These are phyloP conservation scores for Pogonophryne albipinna DNA, from an alignment of 2,797 vertebrate species.

Conservation along the genomic window DNA sequence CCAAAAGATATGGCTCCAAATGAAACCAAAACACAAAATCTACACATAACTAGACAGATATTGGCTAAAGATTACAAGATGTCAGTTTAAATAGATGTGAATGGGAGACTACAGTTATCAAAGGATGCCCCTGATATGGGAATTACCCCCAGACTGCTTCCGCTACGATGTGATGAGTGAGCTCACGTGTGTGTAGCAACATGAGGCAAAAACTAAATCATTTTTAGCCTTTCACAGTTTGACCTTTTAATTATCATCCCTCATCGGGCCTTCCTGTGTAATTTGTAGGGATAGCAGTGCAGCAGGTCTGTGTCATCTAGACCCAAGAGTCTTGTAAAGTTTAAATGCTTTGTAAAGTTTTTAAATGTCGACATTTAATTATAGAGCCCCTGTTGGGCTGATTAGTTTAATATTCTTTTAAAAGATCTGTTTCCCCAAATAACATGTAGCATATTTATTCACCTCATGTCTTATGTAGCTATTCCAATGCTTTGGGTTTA, in stretches of 20 bases:
- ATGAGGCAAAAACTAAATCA: neutral
- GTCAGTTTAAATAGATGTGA: slow-evolving; percentile 16
- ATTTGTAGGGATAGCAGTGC: slow-evolving; percentile 35
- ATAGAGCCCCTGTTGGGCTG: slow-evolving; percentile 3
- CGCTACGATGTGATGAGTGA: neutral
- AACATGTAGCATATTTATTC: neutral
- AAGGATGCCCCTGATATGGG: neutral
- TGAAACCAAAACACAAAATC: slow-evolving; percentile 13
- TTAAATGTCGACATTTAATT: slow-evolving; percentile 64
- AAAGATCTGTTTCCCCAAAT: slow-evolving; percentile 14
- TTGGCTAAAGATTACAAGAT: slow-evolving; percentile 28
- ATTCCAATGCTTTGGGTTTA: neutral
- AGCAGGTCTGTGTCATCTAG: slow-evolving; percentile 33
- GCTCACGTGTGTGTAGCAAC: neutral
- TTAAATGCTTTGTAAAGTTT: slow-evolving; percentile 26
- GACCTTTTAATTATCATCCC: slow-evolving; percentile 69
- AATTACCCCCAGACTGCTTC: slow-evolving; percentile 8
- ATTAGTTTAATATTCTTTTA: slow-evolving; percentile 41
- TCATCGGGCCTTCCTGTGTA: slow-evolving; percentile 40
- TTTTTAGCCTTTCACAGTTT: slow-evolving; percentile 23
- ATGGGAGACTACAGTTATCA: slow-evolving; percentile 4
- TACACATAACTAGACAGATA: slow-evolving; percentile 21
- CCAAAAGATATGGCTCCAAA: slow-evolving; percentile 46
- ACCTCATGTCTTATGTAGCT: neutral
- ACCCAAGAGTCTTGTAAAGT: slow-evolving; percentile 25